Percentiles rank a stretch among this genome's conserved stretches.
Evolutionary conservation across 2,888 invertebrate genomes (phyloP).

Genomic region (Pardosa pseudoannulata): DNA sequence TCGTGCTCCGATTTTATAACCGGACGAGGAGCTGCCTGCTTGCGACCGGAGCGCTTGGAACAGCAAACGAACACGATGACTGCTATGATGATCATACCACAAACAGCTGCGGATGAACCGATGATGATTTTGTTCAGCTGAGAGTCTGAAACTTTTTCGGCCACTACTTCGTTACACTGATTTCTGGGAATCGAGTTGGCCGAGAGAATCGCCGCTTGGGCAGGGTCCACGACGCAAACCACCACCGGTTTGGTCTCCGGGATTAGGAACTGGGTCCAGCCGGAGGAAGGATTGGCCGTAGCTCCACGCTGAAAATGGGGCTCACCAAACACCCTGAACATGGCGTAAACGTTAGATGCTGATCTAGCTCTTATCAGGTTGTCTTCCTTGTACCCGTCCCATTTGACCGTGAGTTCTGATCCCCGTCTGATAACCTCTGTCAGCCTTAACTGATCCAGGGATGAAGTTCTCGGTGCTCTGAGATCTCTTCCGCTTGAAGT

Average conservation of each 20-base stretch:
- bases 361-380: constrained; percentile 33
- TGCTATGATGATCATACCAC: constrained; percentile 92
- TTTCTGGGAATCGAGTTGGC: constrained; percentile 36
- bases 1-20: constrained; percentile 78
- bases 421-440: constrained; percentile 51
- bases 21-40: constrained; percentile 39
- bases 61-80: constrained; percentile 93
- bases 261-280: constrained; percentile 86
- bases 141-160: constrained; percentile 60
- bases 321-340: constrained; percentile 60
- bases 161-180: constrained; percentile 65
- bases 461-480: constrained; percentile 46
- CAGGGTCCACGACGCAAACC: constrained; percentile 64
- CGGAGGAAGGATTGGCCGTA: constrained; percentile 37
- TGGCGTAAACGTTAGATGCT: constrained; percentile 39
- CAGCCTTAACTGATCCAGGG: constrained; percentile 53
- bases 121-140: constrained; percentile 95
- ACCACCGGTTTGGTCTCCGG: constrained; percentile 81
- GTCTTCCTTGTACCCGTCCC: constrained; percentile 57
- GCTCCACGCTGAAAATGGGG: constrained; percentile 22
- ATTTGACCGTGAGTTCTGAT: constrained; percentile 48
- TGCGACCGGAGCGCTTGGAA: constrained; percentile 78
- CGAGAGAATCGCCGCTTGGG: constrained; percentile 47
- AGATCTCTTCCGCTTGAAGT: constrained; percentile 45
- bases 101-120: constrained; percentile 93